These are phyloP conservation scores for Parotia lawesii DNA, from an alignment of 2,113 vertebrate genomes.

Conservation along the genomic window DNA sequence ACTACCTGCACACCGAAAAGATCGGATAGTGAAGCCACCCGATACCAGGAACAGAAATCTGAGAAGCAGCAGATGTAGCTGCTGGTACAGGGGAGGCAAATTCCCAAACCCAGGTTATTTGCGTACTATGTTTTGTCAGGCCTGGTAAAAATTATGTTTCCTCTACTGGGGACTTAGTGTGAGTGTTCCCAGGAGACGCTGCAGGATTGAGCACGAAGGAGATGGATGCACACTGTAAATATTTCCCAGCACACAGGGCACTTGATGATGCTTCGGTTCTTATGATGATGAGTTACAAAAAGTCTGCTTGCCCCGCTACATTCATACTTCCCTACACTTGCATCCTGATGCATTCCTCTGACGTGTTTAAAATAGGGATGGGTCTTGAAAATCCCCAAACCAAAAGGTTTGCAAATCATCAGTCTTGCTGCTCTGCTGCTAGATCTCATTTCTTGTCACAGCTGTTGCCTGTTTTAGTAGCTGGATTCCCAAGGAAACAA, in stretches of 20 bases:
- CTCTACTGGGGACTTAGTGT: neutral
- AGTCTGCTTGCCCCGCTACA: neutral
- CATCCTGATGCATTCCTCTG: neutral
- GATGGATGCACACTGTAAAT: neutral
- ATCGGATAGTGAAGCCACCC: neutral
- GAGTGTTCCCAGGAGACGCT: neutral
- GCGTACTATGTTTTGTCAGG: neutral
- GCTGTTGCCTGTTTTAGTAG: constrained; percentile 10
- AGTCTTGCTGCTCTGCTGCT: neutral
- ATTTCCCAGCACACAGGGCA: neutral
- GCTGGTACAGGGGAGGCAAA: neutral
- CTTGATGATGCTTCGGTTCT: neutral
- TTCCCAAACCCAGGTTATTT: neutral
- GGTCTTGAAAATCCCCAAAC: neutral
- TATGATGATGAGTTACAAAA: neutral
- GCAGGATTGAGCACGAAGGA: neutral
- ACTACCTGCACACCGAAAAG: rapidly evolving
- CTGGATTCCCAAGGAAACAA: constrained; percentile 45
- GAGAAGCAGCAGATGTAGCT: neutral
- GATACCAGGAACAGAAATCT: neutral
- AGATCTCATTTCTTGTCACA: neutral
- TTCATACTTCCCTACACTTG: rapidly evolving
- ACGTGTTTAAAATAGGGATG: neutral
- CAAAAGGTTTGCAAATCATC: neutral
- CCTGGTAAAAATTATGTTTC: neutral